A percentile compares a stretch with the other conserved stretches of the same genome.
Conservation (phyloP, 2,113 vertebrate species). For the Triplophysa siluroides region DNA sequence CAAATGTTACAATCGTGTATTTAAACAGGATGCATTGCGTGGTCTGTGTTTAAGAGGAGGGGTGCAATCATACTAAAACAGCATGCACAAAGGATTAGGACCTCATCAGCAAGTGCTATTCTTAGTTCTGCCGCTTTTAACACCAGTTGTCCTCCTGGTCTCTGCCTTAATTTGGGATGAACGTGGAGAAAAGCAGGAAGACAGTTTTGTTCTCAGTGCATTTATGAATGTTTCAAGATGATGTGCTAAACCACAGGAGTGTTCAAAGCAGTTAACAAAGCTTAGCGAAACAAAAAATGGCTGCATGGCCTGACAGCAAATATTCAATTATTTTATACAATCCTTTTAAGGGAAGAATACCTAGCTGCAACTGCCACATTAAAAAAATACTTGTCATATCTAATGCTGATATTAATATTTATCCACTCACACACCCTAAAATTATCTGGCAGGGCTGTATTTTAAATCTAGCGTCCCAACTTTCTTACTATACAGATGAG, state of each 20-base stretch:
- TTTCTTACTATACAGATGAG: background rate
- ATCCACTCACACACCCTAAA: background rate
- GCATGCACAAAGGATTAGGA: constrained; percentile 51
- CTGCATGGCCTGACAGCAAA: background rate
- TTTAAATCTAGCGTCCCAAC: background rate
- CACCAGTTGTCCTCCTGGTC: constrained; percentile 42
- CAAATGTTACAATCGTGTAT: background rate
- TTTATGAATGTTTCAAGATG: background rate
- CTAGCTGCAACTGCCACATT: too few species aligned
- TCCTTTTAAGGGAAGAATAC: too few species aligned
- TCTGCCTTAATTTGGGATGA: constrained; percentile 20
- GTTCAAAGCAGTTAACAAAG: background rate
- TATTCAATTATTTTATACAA: too few species aligned
- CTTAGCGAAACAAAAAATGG: background rate
- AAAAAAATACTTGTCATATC: background rate
- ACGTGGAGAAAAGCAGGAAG: background rate
- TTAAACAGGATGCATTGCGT: background rate
- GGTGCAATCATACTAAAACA: constrained; percentile 7
- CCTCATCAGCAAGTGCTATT: constrained; percentile 54
- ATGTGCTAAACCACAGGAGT: background rate
- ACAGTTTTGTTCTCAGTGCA: background rate
- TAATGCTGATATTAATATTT: background rate
- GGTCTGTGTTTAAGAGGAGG: background rate
- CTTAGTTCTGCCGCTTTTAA: constrained; percentile 42
- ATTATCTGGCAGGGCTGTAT: background rate